phyloP scores from a whole-genome alignment of 1,140 invertebrate genomes.

The Nephotettix cincticeps region DNA sequence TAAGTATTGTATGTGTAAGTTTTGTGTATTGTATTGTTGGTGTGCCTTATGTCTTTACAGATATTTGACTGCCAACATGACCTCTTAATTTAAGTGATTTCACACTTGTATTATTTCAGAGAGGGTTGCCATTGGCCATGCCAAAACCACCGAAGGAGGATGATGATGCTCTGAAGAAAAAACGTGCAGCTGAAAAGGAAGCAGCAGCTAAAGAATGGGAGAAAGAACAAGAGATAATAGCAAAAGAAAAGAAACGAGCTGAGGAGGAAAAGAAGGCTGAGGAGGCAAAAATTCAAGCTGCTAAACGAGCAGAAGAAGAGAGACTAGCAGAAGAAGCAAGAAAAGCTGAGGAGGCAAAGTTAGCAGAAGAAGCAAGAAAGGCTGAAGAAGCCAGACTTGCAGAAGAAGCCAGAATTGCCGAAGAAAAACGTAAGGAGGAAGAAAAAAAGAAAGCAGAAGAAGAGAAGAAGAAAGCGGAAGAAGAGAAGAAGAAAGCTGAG shows the following conservation, averaged over 20 bases:
- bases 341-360: neutral
- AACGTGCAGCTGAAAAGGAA: conserved; percentile 27
- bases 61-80: too few species aligned
- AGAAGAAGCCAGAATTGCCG: conserved; percentile 13
- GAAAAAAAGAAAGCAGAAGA: conserved; percentile 24
- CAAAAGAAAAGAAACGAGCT: conserved; percentile 32
- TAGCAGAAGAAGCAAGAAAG: conserved; percentile 4
- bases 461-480: neutral
- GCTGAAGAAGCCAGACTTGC: conserved; percentile 7
- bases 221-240: conserved; percentile 34
- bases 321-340: conserved; percentile 8
- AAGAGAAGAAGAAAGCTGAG: neutral
- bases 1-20: too few species aligned
- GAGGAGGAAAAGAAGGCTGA: conserved; percentile 36
- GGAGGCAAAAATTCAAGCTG: conserved; percentile 14
- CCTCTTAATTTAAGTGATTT: too few species aligned
- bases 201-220: conserved; percentile 37
- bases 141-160: conserved; percentile 30
- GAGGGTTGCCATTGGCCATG: conserved; percentile 21
- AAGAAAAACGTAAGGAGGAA: conserved; percentile 16
- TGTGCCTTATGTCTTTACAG: too few species aligned
- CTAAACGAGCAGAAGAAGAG: conserved; percentile 15
- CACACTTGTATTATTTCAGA: conserved; percentile 15
- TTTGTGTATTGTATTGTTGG: too few species aligned
- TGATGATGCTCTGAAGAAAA: conserved; percentile 24